These are phyloP conservation scores for Alosa sapidissima DNA, from an alignment of 2,797 vertebrate species.

Conservation along the genomic window DNA sequence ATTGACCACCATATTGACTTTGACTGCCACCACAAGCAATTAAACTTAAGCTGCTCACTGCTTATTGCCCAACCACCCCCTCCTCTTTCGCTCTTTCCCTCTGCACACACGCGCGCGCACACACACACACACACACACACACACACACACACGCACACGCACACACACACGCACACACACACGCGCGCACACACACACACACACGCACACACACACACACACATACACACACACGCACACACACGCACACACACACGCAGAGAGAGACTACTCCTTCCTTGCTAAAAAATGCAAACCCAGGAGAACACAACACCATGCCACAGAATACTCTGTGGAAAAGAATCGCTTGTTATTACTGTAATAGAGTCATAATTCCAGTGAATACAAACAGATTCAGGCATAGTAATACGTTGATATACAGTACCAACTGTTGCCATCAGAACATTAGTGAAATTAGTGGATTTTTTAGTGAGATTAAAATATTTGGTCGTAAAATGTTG, in stretches of 20 bases:
- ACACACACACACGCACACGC: not conserved
- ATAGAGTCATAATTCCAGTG: not conserved
- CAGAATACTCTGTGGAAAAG: no score
- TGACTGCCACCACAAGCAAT: slow-evolving; percentile 80
- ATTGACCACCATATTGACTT: slow-evolving; percentile 82
- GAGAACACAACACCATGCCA: not conserved
- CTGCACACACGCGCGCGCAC: slow-evolving; percentile 29
- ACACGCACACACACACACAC: no score
- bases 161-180: no score
- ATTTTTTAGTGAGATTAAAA: no score
- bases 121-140: slow-evolving; percentile 1
- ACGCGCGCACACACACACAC: no score
- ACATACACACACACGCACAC: no score
- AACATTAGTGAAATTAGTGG: no score
- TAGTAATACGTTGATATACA: no score
- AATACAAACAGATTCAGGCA: no score
- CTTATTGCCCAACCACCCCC: slow-evolving; percentile 64
- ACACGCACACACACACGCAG: no score
- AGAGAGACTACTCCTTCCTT: not conserved
- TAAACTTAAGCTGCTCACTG: slow-evolving; percentile 71
- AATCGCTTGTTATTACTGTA: not conserved
- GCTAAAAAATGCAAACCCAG: not conserved
- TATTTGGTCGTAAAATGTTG: no score
- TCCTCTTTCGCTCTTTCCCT: slow-evolving; percentile 50
- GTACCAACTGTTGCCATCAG: not conserved